Evolutionary conservation across 2,113 vertebrate genomes (phyloP), one percentile per base, ranked within the genome.

Genomic region (Pituophis catenifer): DNA sequence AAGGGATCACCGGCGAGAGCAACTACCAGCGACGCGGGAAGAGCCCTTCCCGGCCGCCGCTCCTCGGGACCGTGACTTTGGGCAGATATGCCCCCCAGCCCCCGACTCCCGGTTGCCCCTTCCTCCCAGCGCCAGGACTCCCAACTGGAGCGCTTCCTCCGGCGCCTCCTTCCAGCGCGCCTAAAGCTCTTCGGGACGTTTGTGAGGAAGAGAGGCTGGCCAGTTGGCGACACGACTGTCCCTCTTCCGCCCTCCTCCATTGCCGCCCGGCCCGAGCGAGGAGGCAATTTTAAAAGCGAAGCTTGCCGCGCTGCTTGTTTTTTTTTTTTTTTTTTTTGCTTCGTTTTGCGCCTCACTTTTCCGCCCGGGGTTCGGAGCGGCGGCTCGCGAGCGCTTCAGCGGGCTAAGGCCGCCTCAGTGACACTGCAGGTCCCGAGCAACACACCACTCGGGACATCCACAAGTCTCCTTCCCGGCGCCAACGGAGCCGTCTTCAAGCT

Each of bases 1-100:
- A 93, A 97, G 95, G 91, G 95, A 96, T 91, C 94, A 0, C 59
- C 88, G 59, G 87, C 57, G 59, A 91, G 93, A 23, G 88, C 90
- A 10, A 21, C 87, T 90, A 3, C 65, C 1, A 38, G 88, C 92
- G 1, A 33, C 75, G 24, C 87, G 55, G 54, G 93, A 57, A 48
- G 54, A 23, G 19, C 2, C 23, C 10, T 50, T 53, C 26, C 86
- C 86, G 7, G 50, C 24, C 86, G 86, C 50, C 44, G 86, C 50
- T 29, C 6, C 50, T 88, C 86, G 7, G 75, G 33, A 9, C 21
- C 33, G 8, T 1, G 75, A 38, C 33, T 81, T 81, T 3, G 75
- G 17, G 9, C 17, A 21, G 33, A 81, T 3, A 81, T 50, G 10
- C 0, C 2, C 24, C 85, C 13, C 3, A 3, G 0, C 44, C 23